phyloP scores from a whole-genome alignment of 2,797 vertebrate species.

The Platalea minor region DNA sequence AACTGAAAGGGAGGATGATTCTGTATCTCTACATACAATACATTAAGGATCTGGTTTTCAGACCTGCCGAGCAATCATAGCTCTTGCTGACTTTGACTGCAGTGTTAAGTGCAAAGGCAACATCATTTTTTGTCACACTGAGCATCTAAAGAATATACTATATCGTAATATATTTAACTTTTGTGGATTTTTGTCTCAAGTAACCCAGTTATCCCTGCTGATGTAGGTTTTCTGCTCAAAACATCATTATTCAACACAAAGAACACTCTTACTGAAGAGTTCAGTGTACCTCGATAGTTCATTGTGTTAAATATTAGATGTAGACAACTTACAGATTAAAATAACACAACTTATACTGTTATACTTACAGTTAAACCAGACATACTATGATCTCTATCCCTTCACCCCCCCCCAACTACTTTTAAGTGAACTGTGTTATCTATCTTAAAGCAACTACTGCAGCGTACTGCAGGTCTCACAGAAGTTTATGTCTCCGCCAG shows the following conservation, averaged over 20 bases:
- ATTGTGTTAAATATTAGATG: background rate
- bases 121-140: background rate
- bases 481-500: background rate
- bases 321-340: background rate
- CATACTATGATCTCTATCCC: fast-evolving
- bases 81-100: background rate
- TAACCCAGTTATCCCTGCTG: background rate
- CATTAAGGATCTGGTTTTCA: background rate
- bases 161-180: background rate
- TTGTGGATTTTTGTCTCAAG: background rate
- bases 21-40: background rate
- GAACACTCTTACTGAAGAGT: background rate
- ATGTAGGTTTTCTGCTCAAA: background rate
- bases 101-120: background rate
- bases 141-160: background rate
- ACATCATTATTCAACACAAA: background rate
- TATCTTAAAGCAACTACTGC: background rate
- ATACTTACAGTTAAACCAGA: background rate
- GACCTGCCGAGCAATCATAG: background rate
- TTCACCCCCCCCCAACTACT: background rate
- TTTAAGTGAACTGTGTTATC: background rate
- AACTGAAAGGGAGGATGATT: background rate
- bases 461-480: background rate
- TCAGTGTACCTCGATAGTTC: background rate
- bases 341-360: background rate